Evolutionary conservation across 2,888 invertebrate species (phyloP).

Genomic region (Drosophila austrosaltans): DNA sequence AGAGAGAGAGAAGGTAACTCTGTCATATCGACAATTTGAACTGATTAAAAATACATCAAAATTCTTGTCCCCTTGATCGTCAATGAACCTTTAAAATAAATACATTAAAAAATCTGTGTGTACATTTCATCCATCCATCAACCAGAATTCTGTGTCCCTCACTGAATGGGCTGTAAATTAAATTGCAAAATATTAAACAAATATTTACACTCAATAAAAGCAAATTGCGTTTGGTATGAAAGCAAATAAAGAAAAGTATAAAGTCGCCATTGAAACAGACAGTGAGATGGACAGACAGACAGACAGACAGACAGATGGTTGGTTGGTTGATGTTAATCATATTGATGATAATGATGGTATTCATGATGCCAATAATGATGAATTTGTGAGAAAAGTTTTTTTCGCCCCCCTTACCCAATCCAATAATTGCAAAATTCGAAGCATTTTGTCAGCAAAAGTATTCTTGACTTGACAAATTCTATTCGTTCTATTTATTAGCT

Average conservation of each 20-base stretch:
- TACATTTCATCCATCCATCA: conserved; percentile 26
- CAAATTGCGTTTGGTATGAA: conserved; percentile 62
- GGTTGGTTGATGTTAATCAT: conserved; percentile 10
- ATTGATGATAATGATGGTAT: neutral
- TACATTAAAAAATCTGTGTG: conserved; percentile 24
- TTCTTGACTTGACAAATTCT: conserved; percentile 41
- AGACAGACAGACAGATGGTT: neutral
- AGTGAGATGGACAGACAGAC: conserved; percentile 31
- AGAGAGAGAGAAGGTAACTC: no score
- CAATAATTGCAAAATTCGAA: conserved; percentile 39
- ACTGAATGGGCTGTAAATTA: conserved; percentile 44
- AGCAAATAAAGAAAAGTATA: conserved; percentile 50
- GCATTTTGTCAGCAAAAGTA: conserved; percentile 36
- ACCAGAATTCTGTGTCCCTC: conserved; percentile 23
- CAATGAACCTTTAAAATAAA: conserved; percentile 41
- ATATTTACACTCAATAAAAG: conserved; percentile 71
- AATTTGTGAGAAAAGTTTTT: conserved; percentile 43
- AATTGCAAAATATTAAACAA: conserved; percentile 63
- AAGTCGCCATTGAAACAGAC: conserved; percentile 52
- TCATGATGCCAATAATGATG: neutral
- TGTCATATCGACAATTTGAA: neutral
- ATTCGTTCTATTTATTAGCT: conserved; percentile 58
- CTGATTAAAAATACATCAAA: conserved; percentile 49
- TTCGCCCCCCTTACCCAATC: neutral
- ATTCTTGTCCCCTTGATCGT: neutral